Evolutionary conservation across 2,888 invertebrate species (phyloP).

Genomic region (Muschampia plurimacula): DNA sequence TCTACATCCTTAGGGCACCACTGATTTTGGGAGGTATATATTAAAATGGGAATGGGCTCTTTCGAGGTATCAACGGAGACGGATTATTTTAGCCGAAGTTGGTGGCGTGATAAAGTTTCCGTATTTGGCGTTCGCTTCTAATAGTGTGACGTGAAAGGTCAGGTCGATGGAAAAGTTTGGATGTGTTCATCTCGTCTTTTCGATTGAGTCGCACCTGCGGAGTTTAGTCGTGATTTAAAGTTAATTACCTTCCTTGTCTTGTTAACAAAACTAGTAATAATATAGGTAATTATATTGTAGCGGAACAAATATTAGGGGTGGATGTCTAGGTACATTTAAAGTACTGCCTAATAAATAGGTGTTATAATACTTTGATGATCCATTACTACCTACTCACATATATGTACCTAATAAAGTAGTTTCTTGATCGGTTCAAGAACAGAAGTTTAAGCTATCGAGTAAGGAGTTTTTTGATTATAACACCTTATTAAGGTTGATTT

Average conservation of each 20-base stretch:
- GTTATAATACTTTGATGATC: too few species aligned
- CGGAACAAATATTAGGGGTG: too few species aligned
- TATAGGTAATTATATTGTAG: too few species aligned
- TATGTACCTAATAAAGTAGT: too few species aligned
- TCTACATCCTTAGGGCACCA: slow-evolving; percentile 80
- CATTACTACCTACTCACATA: too few species aligned
- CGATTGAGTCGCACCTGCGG: slow-evolving; percentile 29
- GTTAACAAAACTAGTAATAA: too few species aligned
- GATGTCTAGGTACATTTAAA: too few species aligned
- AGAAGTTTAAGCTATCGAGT: too few species aligned
- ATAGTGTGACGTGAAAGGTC: slow-evolving; percentile 23
- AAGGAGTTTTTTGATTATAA: too few species aligned
- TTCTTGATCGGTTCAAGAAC: too few species aligned
- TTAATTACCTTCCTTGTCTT: background rate
- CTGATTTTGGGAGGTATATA: slow-evolving; percentile 55
- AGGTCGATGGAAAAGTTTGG: slow-evolving; percentile 24
- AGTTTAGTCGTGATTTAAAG: background rate
- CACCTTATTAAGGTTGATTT: too few species aligned
- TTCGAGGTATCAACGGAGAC: slow-evolving; percentile 37
- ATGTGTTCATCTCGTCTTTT: slow-evolving; percentile 23
- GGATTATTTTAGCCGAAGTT: slow-evolving; percentile 37
- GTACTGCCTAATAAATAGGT: too few species aligned
- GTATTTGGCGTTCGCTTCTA: slow-evolving; percentile 20
- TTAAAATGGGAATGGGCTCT: slow-evolving; percentile 31
- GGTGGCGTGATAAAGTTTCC: slow-evolving; percentile 38